These are phyloP conservation scores for Cheilosia soror DNA, from an alignment of 2,888 invertebrate genomes.

Conservation along the genomic window DNA sequence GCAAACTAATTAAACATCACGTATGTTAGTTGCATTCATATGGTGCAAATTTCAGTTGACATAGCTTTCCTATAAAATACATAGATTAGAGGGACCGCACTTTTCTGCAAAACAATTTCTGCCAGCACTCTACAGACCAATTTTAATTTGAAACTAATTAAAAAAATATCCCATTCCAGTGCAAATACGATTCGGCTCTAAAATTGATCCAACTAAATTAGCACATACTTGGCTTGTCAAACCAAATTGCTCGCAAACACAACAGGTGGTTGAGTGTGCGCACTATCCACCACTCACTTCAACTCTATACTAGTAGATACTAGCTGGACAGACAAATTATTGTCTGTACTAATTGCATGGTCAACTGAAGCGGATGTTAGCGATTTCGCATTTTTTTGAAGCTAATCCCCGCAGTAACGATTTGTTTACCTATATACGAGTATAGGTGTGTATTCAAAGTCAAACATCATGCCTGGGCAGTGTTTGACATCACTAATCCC, in stretches of 20 bases:
- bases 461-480: slow-evolving; percentile 50
- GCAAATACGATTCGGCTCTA: slow-evolving; percentile 7
- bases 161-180: slow-evolving; percentile 33
- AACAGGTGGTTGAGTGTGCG: slow-evolving; percentile 44
- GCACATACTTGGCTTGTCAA: slow-evolving; percentile 29
- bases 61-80: too few relatives aligned
- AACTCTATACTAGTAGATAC: neutral
- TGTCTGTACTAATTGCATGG: slow-evolving; percentile 58
- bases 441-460: slow-evolving; percentile 47
- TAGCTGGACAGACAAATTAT: slow-evolving; percentile 69
- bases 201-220: slow-evolving; percentile 44
- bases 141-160: slow-evolving; percentile 32
- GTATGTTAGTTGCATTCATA: too few relatives aligned
- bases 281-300: slow-evolving; percentile 36
- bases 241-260: slow-evolving; percentile 23
- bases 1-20: too few relatives aligned
- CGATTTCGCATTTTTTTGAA: slow-evolving; percentile 57
- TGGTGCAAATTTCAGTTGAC: too few relatives aligned
- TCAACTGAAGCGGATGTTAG: slow-evolving; percentile 66
- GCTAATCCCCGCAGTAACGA: slow-evolving; percentile 52
- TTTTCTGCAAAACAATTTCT: neutral
- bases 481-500: slow-evolving; percentile 55
- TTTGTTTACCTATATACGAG: slow-evolving; percentile 37
- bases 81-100: neutral
- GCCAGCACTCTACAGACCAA: neutral